These are phyloP conservation scores for Ara ararauna DNA, from an alignment of 2,797 vertebrate species.

Conservation along the genomic window DNA sequence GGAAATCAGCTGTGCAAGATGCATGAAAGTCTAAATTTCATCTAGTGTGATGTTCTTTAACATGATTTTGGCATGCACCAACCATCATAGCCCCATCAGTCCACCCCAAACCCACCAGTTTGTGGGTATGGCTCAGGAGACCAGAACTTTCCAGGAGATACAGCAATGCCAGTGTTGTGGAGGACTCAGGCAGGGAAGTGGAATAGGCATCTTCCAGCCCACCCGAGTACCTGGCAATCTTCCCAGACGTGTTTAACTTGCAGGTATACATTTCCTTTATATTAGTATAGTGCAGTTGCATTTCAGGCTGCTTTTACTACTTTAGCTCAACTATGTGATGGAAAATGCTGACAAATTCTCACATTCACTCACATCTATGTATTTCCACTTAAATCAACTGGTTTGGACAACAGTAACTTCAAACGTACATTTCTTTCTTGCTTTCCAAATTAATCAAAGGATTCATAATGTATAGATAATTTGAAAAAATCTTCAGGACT, in stretches of 20 bases:
- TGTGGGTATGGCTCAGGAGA: background rate
- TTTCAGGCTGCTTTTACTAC: background rate
- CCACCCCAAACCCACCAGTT: background rate
- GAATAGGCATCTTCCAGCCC: background rate
- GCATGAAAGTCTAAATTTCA: background rate
- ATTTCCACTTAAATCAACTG: background rate
- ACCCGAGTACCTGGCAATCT: background rate
- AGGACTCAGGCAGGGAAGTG: background rate
- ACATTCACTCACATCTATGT: background rate
- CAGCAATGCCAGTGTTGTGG: rapidly evolving
- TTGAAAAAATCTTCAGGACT: background rate
- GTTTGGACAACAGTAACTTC: background rate
- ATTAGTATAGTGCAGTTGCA: background rate
- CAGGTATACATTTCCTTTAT: rapidly evolving
- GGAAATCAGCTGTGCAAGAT: background rate
- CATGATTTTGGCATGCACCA: background rate
- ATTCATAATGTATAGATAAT: background rate
- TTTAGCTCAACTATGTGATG: background rate
- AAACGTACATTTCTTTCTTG: background rate
- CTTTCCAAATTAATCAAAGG: background rate
- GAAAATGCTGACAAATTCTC: background rate
- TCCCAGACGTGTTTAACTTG: background rate
- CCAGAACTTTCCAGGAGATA: background rate
- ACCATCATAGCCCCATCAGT: background rate
- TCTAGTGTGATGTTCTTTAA: background rate